Evolutionary conservation across 2,888 invertebrate species (phyloP), one percentile per base, ranked within the genome.

Genomic region (Hydropsyche betteni): DNA sequence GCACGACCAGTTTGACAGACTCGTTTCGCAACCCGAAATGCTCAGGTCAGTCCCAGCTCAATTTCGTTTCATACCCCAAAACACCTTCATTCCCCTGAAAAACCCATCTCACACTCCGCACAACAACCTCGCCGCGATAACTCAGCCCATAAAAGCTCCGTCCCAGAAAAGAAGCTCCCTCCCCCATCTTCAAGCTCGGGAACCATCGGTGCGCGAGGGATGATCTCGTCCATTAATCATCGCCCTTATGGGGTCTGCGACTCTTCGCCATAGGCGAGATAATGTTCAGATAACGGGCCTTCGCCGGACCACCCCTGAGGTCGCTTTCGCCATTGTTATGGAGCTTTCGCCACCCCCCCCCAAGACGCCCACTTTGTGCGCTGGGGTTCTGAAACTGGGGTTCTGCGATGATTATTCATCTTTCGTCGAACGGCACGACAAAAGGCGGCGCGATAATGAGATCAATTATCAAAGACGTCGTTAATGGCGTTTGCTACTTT

Each of bases 11-110:
- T 16, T 83, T 88, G 73, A 84, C 87, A n/a, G 87, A 87, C 77
- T 83, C 86, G 10, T 83, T 87, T n/a, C 84, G 87, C 51, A 84
- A 84, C 70, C 82, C 85, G 12, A 88, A 87, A 83, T 88, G 87
- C 82, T 80, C 87, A 85, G 87, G 87, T 87, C 76, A 84, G 85
- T 70, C 24, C 2, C 24, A 24, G 2, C 24, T 24, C 24, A 24
- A 24, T 24, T 2, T 24, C 24, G 2, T 24, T 2, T 24, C 24
- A 24, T 2, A 24, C 24, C 24, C 24, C 24, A 24, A 24, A 24
- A 24, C 24, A 24, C 24, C 24, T 24, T 2, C 24, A 24, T 24
- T 24, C 2, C 2, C 24, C 24, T 2, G 2, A 24, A 24, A 24
- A 2, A 24, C 1, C 24, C 24, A 2, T 24, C 24, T 2, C 24